These are phyloP conservation scores for Cantharis lateralis DNA, from an alignment of 2,888 invertebrate genomes.

Conservation along the genomic window DNA sequence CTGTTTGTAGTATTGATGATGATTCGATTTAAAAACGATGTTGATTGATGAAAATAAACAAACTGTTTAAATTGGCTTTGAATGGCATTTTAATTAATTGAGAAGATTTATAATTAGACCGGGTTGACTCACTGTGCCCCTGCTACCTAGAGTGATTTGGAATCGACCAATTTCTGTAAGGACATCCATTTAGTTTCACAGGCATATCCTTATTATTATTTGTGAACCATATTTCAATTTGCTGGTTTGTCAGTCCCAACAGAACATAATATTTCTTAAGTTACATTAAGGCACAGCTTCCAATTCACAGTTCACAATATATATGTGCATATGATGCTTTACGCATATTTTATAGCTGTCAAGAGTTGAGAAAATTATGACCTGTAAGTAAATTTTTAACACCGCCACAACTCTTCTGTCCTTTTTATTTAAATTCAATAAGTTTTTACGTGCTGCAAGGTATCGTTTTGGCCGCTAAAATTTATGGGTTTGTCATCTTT, in stretches of 20 bases:
- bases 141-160: not conserved
- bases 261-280: not conserved
- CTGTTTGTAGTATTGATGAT: not conserved
- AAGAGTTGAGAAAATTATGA: not conserved
- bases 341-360: not conserved
- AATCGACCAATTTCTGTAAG: not conserved
- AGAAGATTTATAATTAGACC: too few species aligned
- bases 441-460: not conserved
- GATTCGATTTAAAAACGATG: not conserved
- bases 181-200: not conserved
- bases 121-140: not conserved
- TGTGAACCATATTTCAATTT: not conserved
- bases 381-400: not conserved
- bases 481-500: too few species aligned
- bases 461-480: too few species aligned
- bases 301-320: not conserved
- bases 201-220: not conserved
- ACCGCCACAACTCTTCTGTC: not conserved
- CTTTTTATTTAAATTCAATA: not conserved
- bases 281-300: not conserved
- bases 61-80: not conserved
- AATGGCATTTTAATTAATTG: not conserved
- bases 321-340: not conserved
- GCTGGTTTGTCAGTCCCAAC: not conserved
- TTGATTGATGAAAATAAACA: not conserved